Base-by-base conservation (phyloP, 2,888 invertebrate species). In the Encarsia formosa region DNA sequence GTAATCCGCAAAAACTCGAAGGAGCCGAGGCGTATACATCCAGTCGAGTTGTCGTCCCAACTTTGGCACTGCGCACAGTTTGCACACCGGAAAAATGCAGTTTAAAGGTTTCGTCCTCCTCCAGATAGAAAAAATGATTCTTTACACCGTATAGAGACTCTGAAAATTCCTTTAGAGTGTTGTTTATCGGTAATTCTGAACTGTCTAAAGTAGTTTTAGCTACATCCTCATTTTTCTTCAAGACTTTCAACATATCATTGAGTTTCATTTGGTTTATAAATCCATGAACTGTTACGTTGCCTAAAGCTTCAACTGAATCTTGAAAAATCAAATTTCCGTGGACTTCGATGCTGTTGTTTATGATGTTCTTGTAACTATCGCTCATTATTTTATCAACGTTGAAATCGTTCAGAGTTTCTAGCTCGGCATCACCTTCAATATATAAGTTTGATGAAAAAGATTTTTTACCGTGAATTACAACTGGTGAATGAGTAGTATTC, bases 261-360 rank as follows among this genome's bases (percentile, higher is more conserved):
- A 29, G 29, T 29, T 13, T 8, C 13, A 29, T 29, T 13, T 29
- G 29, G 8, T n/a, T n/a, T n/a, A n/a, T n/a, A n/a, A n/a, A n/a
- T n/a, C n/a, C n/a, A n/a, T n/a, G n/a, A n/a, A n/a, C n/a, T n/a
- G n/a, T n/a, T n/a, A n/a, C n/a, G n/a, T n/a, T n/a, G n/a, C 29
- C 13, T 8, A 29, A 29, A 29, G 13, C 29, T 9, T 29, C 29
- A 9, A 13, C 29, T 29, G 29, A 29, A 29, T 29, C 8, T 29
- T 13, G 29, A 29, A 13, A 38, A 47, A 68, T 66, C 43, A 70
- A 46, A 16, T 69, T 59, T 18, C 70, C 67, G n/a, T 51, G 39
- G 8, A 70, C 65, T 2, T 63, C 56, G n/a, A 59, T 52, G 11
- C 63, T 56, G n/a, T 57, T 52, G 9, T 61, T 45, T 18, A 65